Evolutionary conservation across 2,113 vertebrate species (phyloP).

Genomic region (Potamarius usumacintae): DNA sequence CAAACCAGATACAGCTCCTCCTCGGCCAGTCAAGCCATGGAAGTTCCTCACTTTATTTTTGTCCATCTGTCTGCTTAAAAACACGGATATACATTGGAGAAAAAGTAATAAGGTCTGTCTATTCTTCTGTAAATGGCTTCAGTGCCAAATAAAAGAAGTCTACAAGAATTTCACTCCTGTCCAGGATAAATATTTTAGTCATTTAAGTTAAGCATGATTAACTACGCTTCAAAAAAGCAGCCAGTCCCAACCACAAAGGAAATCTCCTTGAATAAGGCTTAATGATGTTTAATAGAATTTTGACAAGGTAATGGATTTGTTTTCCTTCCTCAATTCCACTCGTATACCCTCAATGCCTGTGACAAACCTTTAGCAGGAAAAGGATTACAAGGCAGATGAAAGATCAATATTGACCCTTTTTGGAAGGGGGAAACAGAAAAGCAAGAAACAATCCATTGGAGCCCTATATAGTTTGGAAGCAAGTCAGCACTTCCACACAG

Average conservation of each 20-base stretch:
- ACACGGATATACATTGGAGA: slow-evolving; percentile 42
- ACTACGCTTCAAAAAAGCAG: slow-evolving; percentile 45
- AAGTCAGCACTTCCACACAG: slow-evolving; percentile 48
- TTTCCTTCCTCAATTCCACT: slow-evolving; percentile 55
- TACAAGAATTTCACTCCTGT: not conserved
- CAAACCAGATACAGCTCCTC: slow-evolving; percentile 60
- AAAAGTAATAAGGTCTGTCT: slow-evolving; percentile 42
- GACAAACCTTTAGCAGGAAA: slow-evolving; percentile 58
- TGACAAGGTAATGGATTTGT: slow-evolving; percentile 59
- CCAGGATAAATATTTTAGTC: slow-evolving; percentile 31
- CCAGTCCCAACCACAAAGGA: slow-evolving; percentile 46
- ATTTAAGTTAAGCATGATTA: slow-evolving; percentile 41
- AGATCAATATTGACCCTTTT: slow-evolving; percentile 65
- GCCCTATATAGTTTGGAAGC: slow-evolving; percentile 53
- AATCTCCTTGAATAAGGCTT: slow-evolving; percentile 51
- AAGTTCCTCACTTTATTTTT: slow-evolving; percentile 58
- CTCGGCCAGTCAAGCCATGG: slow-evolving; percentile 52
- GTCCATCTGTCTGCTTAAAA: slow-evolving; percentile 40
- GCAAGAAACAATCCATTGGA: slow-evolving; percentile 50
- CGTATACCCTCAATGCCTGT: slow-evolving; percentile 48
- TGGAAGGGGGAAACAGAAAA: not conserved
- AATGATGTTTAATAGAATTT: slow-evolving; percentile 60
- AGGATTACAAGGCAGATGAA: slow-evolving; percentile 61
- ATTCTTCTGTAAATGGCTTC: not conserved
- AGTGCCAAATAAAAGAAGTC: not conserved